Conservation (phyloP, 2,797 vertebrate species). For the Pipistrellus kuhlii region DNA sequence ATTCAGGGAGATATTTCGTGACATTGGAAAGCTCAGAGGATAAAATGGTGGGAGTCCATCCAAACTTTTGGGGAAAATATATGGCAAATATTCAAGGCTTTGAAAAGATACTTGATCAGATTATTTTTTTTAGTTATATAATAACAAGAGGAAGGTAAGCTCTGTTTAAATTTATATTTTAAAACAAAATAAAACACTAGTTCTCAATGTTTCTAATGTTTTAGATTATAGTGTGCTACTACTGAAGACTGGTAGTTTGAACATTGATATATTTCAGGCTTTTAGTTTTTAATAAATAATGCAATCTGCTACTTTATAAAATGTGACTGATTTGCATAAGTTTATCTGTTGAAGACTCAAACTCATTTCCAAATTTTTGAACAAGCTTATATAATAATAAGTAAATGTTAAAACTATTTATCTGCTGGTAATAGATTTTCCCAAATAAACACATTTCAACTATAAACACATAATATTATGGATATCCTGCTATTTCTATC, state of each 20-base stretch:
- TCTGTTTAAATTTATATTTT: not conserved
- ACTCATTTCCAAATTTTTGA: slow-evolving; percentile 81
- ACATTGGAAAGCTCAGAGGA: not conserved
- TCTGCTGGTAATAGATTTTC: slow-evolving; percentile 64
- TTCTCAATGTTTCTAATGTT: not conserved
- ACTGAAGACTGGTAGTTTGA: not conserved
- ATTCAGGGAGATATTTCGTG: not conserved
- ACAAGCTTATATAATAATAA: slow-evolving; percentile 66
- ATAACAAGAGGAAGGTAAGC: not conserved
- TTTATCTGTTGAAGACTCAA: slow-evolving; percentile 69
- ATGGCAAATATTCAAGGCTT: not conserved
- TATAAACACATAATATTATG: slow-evolving; percentile 62
- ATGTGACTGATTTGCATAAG: slow-evolving; percentile 70
- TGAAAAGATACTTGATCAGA: not conserved
- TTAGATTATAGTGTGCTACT: not conserved
- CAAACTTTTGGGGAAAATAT: not conserved
- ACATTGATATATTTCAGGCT: not conserved
- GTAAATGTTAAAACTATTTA: slow-evolving; percentile 70
- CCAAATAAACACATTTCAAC: slow-evolving; percentile 66
- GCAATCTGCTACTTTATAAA: slow-evolving; percentile 61
- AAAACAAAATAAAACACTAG: not conserved
- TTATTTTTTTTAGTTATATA: not conserved
- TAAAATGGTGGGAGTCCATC: not conserved
- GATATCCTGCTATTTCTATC: slow-evolving; percentile 68
- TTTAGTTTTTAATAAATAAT: slow-evolving; percentile 74